Evolutionary conservation across 2,797 vertebrate species (phyloP).

Genomic region (Microchirus variegatus): DNA sequence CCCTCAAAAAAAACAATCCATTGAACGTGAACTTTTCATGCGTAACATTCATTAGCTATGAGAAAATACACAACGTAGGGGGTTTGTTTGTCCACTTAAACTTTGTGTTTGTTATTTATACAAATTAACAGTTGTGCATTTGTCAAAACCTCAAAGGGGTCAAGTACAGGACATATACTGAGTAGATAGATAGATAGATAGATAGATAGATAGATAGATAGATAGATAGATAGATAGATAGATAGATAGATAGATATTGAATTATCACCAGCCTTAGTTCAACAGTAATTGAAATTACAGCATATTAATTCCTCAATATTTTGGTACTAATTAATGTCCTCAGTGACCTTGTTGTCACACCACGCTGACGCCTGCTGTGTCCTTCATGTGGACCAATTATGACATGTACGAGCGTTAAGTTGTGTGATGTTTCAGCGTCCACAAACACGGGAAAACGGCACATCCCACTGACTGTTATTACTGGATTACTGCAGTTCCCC

Average conservation of each 20-base stretch:
- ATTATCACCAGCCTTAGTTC: background rate
- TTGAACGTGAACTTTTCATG: background rate
- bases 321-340: constrained; percentile 3
- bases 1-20: background rate
- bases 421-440: constrained; percentile 10
- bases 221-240: too few species aligned
- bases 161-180: too few species aligned
- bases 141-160: too few species aligned
- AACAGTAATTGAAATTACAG: background rate
- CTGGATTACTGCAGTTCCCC: constrained; percentile 41
- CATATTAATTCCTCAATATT: background rate
- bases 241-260: too few species aligned
- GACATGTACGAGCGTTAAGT: background rate
- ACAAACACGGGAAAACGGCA: constrained; percentile 30
- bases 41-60: background rate
- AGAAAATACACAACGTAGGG: background rate
- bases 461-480: constrained; percentile 33
- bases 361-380: constrained; percentile 11
- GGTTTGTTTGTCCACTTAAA: too few species aligned
- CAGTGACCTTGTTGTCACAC: constrained; percentile 14
- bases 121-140: too few species aligned
- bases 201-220: too few species aligned
- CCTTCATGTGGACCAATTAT: background rate
- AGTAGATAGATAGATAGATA: too few species aligned
- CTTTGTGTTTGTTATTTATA: too few species aligned